phyloP scores from a whole-genome alignment of 2,113 vertebrate species.

The Pelmatolapia mariae region DNA sequence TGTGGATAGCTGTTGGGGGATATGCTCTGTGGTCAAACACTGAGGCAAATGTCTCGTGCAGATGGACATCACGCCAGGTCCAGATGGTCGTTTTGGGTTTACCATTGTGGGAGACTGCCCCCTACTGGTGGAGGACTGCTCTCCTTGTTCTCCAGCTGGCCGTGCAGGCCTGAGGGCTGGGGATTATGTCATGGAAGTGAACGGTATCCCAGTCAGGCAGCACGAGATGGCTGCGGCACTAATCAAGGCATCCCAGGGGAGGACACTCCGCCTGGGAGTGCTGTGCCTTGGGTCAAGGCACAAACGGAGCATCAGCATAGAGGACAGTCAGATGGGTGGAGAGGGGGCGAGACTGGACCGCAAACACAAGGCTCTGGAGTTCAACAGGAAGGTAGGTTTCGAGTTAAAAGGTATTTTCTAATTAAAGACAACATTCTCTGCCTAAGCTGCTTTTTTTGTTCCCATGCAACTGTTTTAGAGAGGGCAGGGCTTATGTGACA shows the following conservation, averaged over 20 bases:
- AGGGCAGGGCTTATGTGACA: background rate
- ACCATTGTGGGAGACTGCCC: slow-evolving; percentile 76
- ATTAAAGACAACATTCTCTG: background rate
- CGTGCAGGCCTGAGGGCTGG: slow-evolving; percentile 76
- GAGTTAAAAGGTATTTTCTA: background rate
- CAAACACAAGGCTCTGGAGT: slow-evolving; percentile 87
- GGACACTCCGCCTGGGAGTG: slow-evolving; percentile 75
- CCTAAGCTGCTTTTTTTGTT: background rate
- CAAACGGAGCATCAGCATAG: slow-evolving; percentile 41
- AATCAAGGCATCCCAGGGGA: slow-evolving; percentile 74
- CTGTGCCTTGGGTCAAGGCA: slow-evolving; percentile 72
- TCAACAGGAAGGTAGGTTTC: slow-evolving; percentile 82
- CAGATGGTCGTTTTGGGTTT: slow-evolving; percentile 75
- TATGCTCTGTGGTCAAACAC: background rate
- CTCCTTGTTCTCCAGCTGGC: slow-evolving; percentile 75
- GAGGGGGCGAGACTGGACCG: slow-evolving; percentile 71
- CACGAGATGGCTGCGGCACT: slow-evolving; percentile 65
- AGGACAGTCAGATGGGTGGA: slow-evolving; percentile 51
- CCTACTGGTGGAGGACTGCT: slow-evolving; percentile 77
- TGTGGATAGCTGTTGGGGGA: background rate
- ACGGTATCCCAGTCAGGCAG: slow-evolving; percentile 72
- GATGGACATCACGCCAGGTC: slow-evolving; percentile 71
- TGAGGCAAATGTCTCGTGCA: slow-evolving; percentile 5
- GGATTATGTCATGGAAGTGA: slow-evolving; percentile 83
- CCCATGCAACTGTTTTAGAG: background rate